A percentile compares a stretch with the other conserved stretches of the same genome.
Evolutionary conservation across 2,113 vertebrate species (phyloP).

Genomic region (Elephantulus edwardii): DNA sequence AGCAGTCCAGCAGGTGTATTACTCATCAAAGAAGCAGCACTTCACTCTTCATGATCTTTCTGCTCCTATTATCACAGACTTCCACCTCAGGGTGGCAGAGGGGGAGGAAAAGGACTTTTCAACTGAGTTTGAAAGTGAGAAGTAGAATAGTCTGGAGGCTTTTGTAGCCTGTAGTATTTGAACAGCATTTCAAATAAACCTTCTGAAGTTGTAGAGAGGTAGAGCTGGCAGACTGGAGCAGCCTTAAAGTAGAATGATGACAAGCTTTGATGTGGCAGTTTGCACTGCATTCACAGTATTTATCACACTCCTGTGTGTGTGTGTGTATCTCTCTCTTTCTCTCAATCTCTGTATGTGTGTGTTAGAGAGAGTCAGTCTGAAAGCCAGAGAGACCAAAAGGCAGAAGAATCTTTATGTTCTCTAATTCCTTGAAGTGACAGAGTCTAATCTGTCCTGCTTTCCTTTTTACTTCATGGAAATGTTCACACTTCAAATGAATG

Average conservation of each 20-base stretch:
- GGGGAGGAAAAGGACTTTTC: conserved; percentile 24
- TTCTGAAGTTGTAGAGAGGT: conserved; percentile 3
- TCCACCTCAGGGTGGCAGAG: neutral
- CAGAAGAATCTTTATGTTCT: neutral
- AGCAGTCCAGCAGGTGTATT: neutral
- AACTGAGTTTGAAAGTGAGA: neutral
- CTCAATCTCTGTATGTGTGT: neutral
- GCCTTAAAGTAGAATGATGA: neutral
- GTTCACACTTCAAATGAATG: conserved; percentile 2
- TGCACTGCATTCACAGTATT: neutral
- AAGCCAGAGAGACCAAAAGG: neutral
- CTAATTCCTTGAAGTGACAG: neutral
- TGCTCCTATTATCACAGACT: neutral
- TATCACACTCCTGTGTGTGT: rapidly evolving
- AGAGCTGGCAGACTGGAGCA: neutral
- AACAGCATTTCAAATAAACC: conserved; percentile 34
- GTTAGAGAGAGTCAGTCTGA: neutral
- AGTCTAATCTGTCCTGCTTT: neutral
- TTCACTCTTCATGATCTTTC: neutral
- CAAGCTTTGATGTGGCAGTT: neutral
- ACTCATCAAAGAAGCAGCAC: neutral
- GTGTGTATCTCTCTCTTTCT: too few relatives aligned
- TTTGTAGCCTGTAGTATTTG: neutral
- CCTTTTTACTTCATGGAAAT: neutral
- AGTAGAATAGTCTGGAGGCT: conserved; percentile 2